phyloP scores from a whole-genome alignment of 2,888 invertebrate species.

The Synergus japonicus region DNA sequence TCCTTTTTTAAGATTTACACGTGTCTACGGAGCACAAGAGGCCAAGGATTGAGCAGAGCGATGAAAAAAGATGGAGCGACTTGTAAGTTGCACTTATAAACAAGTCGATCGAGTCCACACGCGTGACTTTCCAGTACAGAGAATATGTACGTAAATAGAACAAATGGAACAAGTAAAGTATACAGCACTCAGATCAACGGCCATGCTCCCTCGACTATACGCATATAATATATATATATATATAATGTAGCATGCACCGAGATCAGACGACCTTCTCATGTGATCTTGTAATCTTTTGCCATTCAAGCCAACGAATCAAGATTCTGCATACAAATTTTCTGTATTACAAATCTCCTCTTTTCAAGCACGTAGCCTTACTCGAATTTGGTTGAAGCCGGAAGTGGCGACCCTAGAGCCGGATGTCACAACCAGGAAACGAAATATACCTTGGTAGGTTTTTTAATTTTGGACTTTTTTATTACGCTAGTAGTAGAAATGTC shows the following conservation, averaged over 20 bases:
- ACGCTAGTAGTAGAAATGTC: neutral
- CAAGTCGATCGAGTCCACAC: neutral
- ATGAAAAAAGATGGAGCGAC: neutral
- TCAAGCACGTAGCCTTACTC: conserved; percentile 32
- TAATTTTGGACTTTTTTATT: neutral
- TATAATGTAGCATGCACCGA: too few species aligned
- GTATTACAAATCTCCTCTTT: conserved; percentile 18
- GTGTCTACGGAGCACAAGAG: neutral
- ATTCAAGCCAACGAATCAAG: conserved; percentile 30
- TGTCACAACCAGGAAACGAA: neutral
- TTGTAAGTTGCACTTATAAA: neutral
- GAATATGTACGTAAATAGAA: conserved; percentile 13
- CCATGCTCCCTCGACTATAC: conserved; percentile 20
- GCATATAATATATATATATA: too few species aligned
- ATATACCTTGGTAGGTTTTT: conserved; percentile 9
- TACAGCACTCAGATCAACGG: conserved; percentile 23
- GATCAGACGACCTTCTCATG: conserved; percentile 31
- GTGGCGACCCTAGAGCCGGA: conserved; percentile 4
- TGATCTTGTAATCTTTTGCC: conserved; percentile 4
- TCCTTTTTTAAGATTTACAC: neutral
- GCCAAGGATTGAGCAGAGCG: neutral
- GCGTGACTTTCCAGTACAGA: conserved; percentile 5
- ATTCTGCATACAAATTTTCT: conserved; percentile 15
- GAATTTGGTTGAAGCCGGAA: conserved; percentile 31
- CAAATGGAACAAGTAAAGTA: conserved; percentile 31